Base-by-base conservation (phyloP, 2,888 invertebrate genomes). In the Tetranychus truncatus region DNA sequence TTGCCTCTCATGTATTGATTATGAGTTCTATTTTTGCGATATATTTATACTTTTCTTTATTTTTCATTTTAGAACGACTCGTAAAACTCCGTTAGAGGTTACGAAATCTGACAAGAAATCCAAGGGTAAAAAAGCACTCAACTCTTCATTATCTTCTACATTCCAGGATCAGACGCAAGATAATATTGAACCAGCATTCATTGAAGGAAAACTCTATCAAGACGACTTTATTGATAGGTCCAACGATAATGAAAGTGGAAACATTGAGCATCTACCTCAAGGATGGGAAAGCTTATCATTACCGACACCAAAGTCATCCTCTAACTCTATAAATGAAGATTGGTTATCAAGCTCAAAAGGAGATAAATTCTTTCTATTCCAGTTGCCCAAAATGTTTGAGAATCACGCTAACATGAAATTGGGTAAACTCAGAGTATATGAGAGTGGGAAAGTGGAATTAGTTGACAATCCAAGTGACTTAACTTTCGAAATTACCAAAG, bases 371-470 rank as follows among this genome's bases (percentile, higher is more conserved):
- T 8, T 69, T 11, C 20, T 69, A 20, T 69, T 69, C 11, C 69
- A 69, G 4, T 69, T 69, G 20, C 69, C 69, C 18, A 69, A 69
- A 21, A 24, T 69, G 21, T 69, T 69, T n/a, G 21, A 20, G 20
- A 69, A 20, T 24, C 1, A 69, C 11, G 11, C 69, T 5, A 69
- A 69, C 34, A 15, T 11, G 11, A 20, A 20, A 21, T 24, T 69
- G 20, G 69, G 69, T 69, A 69, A 69, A 69, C 20, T 69, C 20
- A 69, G 69, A 69, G 21, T 69, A 11, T 69, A 24, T 20, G 34
- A 69, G 8, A 69, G 69, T 21, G 69, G 69, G 11, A 69, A 69
- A 69, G 34, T 69, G 4, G 69, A 69, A 69, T 24, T 69, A 24
- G 69, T 69, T 20, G 20, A 24, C 5, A 20, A 24, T 69, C 34